Base-by-base conservation (phyloP, 1,140 invertebrate genomes). In the Macrotrachela quadricornifera region DNA sequence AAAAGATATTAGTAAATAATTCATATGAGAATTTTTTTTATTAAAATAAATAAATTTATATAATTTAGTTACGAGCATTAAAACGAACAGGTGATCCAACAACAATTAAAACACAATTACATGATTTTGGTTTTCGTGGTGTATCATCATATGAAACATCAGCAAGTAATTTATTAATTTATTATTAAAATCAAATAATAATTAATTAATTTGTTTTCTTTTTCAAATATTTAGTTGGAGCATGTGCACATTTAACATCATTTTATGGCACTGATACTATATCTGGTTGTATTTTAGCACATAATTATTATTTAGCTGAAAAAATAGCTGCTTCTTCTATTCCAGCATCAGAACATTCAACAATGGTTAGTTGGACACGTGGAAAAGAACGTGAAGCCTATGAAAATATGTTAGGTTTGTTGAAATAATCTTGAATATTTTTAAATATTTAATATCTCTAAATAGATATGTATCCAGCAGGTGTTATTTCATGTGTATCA, bases 71-170 rank as follows among this genome's bases (percentile, higher is more conserved):
- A 30, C 21, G 8, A 30, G 71, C 68, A 55, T 53, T 73, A 38
- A 50, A 59, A 42, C 61, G 70, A 43, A 74, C 72, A 13, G 60
- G 68, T 21, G 71, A 73, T 45, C 63, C 62, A 9, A 4, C 21
- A 4, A 30, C 8, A 4, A 30, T 30, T 30, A 30, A 30, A 30
- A 72, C 66, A 57, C 71, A 70, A 56, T 62, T 74, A 11, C 71
- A 74, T 61, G 73, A 73, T 54, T 72, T 73, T 59, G 72, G 71
- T 17, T 73, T 67, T 54, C 56, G 72, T 43, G 73, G 71, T 10
- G 63, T 63, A 14, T 61, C 70, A 37, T 64, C 64, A 48, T 64
- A 69, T 42, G 68, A 70, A 62, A 66, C 21, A 4, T 30, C 21
- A 4, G 21, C 21, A 30, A 30, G 21, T 30, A 30, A 30, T 2